Conservation (phyloP, 1,140 invertebrate species). For the Pteromalus puparum region DNA sequence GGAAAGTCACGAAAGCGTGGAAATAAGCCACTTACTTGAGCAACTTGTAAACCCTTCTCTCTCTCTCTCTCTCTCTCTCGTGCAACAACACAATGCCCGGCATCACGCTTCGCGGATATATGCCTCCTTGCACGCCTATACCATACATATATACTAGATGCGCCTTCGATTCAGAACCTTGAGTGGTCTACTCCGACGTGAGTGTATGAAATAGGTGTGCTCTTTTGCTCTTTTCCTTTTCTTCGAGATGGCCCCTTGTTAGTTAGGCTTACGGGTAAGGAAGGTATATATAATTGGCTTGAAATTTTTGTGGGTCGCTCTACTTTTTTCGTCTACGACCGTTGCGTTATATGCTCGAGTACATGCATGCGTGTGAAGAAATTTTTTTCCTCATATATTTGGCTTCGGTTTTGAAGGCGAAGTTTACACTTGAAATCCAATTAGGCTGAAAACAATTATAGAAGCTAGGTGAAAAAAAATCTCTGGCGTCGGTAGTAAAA, state of each 20-base stretch:
- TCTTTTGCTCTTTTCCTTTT: background rate
- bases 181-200: slow-evolving; percentile 38
- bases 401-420: background rate
- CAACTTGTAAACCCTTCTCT: slow-evolving; percentile 57
- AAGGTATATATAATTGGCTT: too few relatives aligned
- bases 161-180: slow-evolving; percentile 59
- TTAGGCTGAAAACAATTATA: background rate
- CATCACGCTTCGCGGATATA: slow-evolving; percentile 67
- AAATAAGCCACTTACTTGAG: slow-evolving; percentile 70
- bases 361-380: background rate
- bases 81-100: slow-evolving; percentile 67
- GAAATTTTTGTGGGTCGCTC: background rate
- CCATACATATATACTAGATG: slow-evolving; percentile 52
- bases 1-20: slow-evolving; percentile 72
- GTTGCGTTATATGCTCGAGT: background rate
- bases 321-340: background rate
- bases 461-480: background rate
- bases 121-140: slow-evolving; percentile 58
- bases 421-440: background rate
- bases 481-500: background rate
- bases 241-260: background rate
- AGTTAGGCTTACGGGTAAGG: too few relatives aligned
- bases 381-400: background rate
- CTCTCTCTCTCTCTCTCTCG: background rate
- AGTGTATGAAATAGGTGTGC: background rate